These are phyloP conservation scores for Pristionchus entomophagus DNA, from an alignment of 2,888 invertebrate species.

Conservation along the genomic window DNA sequence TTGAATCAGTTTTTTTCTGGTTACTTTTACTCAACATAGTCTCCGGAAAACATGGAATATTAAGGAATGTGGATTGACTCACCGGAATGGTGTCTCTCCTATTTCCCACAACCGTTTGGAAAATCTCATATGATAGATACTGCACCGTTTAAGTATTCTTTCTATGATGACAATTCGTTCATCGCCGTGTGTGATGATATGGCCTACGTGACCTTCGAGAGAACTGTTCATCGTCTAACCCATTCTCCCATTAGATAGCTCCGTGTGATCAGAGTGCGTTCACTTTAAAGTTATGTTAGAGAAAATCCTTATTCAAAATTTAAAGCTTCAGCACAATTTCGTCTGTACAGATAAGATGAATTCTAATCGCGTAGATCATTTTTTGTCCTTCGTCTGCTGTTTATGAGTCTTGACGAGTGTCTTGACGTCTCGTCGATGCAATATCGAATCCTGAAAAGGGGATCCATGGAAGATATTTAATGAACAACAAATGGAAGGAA, in stretches of 20 bases:
- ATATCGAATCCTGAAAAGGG: constrained; percentile 67
- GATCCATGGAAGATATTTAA: neutral
- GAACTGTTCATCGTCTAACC: neutral
- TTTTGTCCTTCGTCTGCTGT: constrained; percentile 60
- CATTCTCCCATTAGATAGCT: neutral
- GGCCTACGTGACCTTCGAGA: constrained; percentile 15
- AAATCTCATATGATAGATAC: too few species aligned
- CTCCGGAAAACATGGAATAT: too few species aligned
- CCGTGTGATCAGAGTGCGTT: neutral
- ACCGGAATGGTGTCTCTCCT: too few species aligned
- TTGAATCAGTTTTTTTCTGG: too few species aligned
- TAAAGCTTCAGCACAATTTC: neutral
- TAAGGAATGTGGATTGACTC: too few species aligned
- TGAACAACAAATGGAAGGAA: neutral
- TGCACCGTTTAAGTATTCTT: too few species aligned
- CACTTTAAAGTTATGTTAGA: neutral
- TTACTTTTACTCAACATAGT: too few species aligned
- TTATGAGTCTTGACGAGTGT: constrained; percentile 70
- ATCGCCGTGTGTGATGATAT: neutral
- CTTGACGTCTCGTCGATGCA: constrained; percentile 75
- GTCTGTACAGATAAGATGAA: neutral
- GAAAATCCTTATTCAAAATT: neutral
- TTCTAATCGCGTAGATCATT: too few species aligned
- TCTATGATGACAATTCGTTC: neutral
- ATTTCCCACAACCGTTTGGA: too few species aligned